These are phyloP conservation scores for Drosophila kanapiae DNA, from an alignment of 1,140 invertebrate species.

Conservation along the genomic window DNA sequence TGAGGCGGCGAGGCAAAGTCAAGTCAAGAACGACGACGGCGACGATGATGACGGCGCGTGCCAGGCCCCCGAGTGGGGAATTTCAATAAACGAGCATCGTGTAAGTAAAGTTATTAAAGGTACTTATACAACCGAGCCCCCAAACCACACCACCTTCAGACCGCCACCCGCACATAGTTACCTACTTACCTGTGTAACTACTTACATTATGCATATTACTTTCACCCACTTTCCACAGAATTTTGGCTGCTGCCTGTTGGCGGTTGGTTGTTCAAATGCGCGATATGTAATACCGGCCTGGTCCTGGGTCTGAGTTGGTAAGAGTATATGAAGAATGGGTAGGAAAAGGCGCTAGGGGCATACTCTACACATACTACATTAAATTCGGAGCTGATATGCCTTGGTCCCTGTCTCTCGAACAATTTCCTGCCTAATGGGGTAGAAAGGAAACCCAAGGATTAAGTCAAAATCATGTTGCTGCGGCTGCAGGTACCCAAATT, in stretches of 20 bases:
- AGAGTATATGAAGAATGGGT: background rate
- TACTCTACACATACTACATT: background rate
- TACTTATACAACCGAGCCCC: constrained; percentile 50
- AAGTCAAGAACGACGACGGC: constrained; percentile 31
- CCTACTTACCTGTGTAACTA: constrained; percentile 40
- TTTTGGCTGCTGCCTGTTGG: constrained; percentile 36
- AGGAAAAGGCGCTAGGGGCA: background rate
- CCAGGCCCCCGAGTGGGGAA: constrained; percentile 37
- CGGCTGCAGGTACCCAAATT: background rate
- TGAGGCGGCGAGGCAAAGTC: constrained; percentile 38
- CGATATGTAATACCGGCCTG: constrained; percentile 57
- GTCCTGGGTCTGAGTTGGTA: background rate
- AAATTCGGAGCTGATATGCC: background rate
- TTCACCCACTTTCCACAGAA: constrained; percentile 63
- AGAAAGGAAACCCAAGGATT: background rate
- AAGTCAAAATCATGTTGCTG: constrained; percentile 9
- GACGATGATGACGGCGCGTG: constrained; percentile 18
- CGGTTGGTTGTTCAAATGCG: constrained; percentile 40
- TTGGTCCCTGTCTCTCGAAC: background rate
- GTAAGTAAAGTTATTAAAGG: constrained; percentile 81
- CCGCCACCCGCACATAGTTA: constrained; percentile 19
- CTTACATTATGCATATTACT: constrained; percentile 66
- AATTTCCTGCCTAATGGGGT: constrained; percentile 17
- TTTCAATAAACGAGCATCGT: constrained; percentile 68
- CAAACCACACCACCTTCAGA: background rate